Percentiles rank a stretch among this genome's conserved stretches.
Evolutionary conservation across 1,140 invertebrate genomes (phyloP).

Genomic region (Notospermus geniculatus): DNA sequence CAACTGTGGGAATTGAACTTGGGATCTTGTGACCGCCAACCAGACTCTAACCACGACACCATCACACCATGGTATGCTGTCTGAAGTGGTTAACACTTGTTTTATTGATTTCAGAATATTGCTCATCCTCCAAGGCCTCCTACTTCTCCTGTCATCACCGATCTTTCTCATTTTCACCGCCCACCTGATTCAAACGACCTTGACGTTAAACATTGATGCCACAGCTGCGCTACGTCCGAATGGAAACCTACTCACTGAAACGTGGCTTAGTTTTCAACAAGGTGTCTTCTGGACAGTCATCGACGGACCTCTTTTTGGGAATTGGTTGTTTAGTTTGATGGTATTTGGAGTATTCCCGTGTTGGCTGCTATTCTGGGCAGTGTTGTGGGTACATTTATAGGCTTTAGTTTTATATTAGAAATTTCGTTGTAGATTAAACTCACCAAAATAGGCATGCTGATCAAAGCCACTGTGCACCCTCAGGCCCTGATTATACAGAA

Average conservation of each 20-base stretch:
- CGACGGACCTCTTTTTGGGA: constrained; percentile 75
- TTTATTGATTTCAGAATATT: constrained; percentile 31
- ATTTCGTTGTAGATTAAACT: no score
- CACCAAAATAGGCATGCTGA: no score
- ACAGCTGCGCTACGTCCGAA: not conserved
- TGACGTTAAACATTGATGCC: constrained; percentile 20
- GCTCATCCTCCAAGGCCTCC: constrained; percentile 30
- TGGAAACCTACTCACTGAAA: constrained; percentile 26
- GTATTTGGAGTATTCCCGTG: constrained; percentile 62
- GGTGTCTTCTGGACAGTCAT: constrained; percentile 76
- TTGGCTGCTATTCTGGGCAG: constrained; percentile 64
- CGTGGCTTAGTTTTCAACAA: constrained; percentile 58
- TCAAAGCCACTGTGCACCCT: no score
- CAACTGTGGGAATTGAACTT: no score
- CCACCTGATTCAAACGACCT: constrained; percentile 27
- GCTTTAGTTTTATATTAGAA: no score
- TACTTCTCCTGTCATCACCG: constrained; percentile 42
- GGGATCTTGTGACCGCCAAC: no score
- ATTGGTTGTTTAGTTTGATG: constrained; percentile 65
- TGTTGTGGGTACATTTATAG: no score
- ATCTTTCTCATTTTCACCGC: constrained; percentile 33
- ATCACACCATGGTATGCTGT: no score
- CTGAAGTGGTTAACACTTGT: not conserved
- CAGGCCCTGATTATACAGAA: no score
- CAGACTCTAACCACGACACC: no score